These are phyloP conservation scores for Phalanger gymnotis DNA, from an alignment of 2,797 vertebrate genomes.

Conservation along the genomic window DNA sequence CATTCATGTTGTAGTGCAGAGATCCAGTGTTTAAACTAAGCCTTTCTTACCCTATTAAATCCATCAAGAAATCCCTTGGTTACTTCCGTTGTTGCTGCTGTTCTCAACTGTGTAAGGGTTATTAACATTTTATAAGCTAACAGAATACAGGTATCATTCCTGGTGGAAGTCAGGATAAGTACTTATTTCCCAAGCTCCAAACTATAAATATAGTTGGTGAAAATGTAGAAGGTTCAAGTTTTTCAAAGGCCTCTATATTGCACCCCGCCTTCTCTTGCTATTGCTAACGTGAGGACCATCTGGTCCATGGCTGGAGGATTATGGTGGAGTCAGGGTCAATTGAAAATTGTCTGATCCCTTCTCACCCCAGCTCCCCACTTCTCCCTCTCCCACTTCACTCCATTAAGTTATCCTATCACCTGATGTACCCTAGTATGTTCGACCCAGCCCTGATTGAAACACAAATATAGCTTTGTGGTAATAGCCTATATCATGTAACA, in stretches of 20 bases:
- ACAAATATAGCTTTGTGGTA: background rate
- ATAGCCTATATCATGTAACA: background rate
- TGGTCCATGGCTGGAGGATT: background rate
- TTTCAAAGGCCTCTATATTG: background rate
- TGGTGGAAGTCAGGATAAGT: conserved; percentile 39
- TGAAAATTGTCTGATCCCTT: conserved; percentile 6
- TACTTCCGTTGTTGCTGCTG: conserved; percentile 46
- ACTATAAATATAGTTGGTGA: conserved; percentile 54
- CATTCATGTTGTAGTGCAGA: conserved; percentile 73
- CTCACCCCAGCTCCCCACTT: background rate
- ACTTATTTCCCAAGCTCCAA: conserved; percentile 41
- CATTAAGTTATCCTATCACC: background rate
- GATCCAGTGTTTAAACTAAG: conserved; percentile 64
- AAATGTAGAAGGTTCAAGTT: conserved; percentile 5
- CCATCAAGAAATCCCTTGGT: conserved; percentile 53
- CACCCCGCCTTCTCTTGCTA: background rate
- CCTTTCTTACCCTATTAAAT: conserved; percentile 60
- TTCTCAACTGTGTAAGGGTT: conserved; percentile 49
- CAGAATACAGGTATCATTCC: conserved; percentile 58
- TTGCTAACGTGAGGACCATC: background rate
- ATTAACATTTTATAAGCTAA: conserved; percentile 61
- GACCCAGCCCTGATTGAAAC: conserved; percentile 7
- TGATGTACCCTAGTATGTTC: conserved; percentile 8
- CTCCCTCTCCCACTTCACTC: background rate
- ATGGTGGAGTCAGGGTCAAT: background rate